Conservation (phyloP, 2,797 vertebrate species). For the Channallabes apus region DNA sequence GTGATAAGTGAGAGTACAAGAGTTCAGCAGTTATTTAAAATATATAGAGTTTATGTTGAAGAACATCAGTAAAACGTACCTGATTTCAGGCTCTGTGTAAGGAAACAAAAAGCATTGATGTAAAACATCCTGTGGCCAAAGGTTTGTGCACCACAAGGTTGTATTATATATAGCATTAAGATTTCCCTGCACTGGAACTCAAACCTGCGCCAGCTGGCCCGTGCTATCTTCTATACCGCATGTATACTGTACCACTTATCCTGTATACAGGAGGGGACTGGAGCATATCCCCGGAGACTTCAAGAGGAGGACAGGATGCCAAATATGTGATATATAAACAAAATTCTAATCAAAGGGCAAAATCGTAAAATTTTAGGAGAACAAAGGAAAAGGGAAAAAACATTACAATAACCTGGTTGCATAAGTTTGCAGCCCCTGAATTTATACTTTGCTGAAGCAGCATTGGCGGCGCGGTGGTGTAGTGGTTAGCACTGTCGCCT, state of each 20-base stretch:
- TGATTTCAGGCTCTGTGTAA: background rate
- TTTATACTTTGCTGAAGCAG: background rate
- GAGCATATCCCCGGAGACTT: no score
- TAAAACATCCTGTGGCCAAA: background rate
- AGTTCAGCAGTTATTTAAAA: background rate
- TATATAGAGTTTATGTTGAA: background rate
- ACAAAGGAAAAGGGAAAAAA: background rate
- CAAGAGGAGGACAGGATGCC: no score
- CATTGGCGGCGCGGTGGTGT: no score
- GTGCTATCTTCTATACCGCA: no score
- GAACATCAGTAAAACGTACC: background rate
- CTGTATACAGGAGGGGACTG: no score
- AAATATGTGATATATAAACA: background rate
- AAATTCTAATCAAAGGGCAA: background rate
- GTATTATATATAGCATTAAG: background rate
- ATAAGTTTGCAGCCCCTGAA: background rate
- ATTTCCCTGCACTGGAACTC: background rate
- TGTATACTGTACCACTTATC: no score
- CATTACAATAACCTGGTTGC: background rate
- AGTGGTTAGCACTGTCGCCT: no score
- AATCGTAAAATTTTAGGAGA: background rate
- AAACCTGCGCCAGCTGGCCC: background rate
- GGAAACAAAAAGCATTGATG: background rate
- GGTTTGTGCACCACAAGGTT: background rate
- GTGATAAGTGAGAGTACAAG: background rate